phyloP scores from a whole-genome alignment of 2,888 invertebrate genomes.

The Oeneis ivallda region DNA sequence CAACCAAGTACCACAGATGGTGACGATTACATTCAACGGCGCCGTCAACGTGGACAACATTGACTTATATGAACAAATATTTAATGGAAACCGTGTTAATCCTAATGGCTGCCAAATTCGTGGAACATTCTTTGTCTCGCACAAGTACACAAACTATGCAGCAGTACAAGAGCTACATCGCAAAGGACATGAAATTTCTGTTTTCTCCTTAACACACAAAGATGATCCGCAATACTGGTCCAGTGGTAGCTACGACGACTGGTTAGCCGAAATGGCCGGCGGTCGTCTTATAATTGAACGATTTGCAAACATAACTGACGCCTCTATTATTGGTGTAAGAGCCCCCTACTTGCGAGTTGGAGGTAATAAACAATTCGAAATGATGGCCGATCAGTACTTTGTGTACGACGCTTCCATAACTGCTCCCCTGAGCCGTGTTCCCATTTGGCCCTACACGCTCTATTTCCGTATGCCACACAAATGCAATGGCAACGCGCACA shows the following conservation, averaged over 20 bases:
- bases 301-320: constrained; percentile 95
- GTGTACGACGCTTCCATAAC: constrained; percentile 97
- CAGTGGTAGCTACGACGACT: constrained; percentile 92
- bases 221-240: constrained; percentile 96
- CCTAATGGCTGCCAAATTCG: constrained; percentile 94
- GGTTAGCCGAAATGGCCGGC: constrained; percentile 97
- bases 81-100: constrained; percentile 91
- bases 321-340: constrained; percentile 92
- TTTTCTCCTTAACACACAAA: constrained; percentile 95
- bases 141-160: constrained; percentile 96
- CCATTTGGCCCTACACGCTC: constrained; percentile 98
- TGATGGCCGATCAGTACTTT: constrained; percentile 98
- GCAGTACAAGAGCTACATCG: constrained; percentile 94
- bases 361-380: constrained; percentile 97
- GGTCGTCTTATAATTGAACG: constrained; percentile 92
- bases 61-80: constrained; percentile 94
- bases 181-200: constrained; percentile 94
- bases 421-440: constrained; percentile 92
- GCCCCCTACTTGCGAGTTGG: constrained; percentile 95
- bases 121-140: constrained; percentile 95
- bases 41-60: constrained; percentile 96
- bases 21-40: constrained; percentile 95
- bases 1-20: constrained; percentile 95
- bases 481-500: constrained; percentile 96
- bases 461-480: constrained; percentile 98